phyloP scores from a whole-genome alignment of 1,140 invertebrate genomes.

The Zaprionus lachaisei region DNA sequence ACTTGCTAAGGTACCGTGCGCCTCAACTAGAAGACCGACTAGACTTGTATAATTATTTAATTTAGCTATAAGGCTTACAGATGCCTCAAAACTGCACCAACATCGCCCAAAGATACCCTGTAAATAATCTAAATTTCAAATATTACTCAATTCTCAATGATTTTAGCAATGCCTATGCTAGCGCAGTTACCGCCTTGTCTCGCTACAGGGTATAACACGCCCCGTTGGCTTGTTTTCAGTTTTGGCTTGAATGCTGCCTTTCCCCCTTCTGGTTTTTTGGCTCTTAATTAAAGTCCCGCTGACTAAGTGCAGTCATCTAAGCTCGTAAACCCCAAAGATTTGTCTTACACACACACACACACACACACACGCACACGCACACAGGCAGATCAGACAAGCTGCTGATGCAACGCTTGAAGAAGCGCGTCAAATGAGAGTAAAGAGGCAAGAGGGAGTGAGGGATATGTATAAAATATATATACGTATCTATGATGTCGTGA shows the following conservation, averaged over 20 bases:
- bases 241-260: background rate
- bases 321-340: conserved; percentile 31
- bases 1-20: background rate
- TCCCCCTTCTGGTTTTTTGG: conserved; percentile 5
- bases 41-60: too few species aligned
- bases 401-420: conserved; percentile 40
- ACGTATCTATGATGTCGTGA: conserved; percentile 10
- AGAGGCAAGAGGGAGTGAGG: background rate
- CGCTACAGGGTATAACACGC: background rate
- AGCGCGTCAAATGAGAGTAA: conserved; percentile 41
- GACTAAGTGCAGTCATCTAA: conserved; percentile 34
- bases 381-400: background rate
- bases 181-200: background rate
- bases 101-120: too few species aligned
- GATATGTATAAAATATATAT: conserved; percentile 25
- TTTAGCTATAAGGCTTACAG: too few species aligned
- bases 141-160: too few species aligned
- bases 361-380: background rate
- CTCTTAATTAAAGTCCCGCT: conserved; percentile 36
- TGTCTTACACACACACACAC: conserved; percentile 6
- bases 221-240: too few species aligned
- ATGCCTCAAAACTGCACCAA: too few species aligned
- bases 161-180: too few species aligned
- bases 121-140: too few species aligned
- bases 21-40: too few species aligned